Evolutionary conservation across 2,113 vertebrate species (phyloP), one percentile per base, ranked within the genome.

Genomic region (Rhinopomastus cyanomelas): DNA sequence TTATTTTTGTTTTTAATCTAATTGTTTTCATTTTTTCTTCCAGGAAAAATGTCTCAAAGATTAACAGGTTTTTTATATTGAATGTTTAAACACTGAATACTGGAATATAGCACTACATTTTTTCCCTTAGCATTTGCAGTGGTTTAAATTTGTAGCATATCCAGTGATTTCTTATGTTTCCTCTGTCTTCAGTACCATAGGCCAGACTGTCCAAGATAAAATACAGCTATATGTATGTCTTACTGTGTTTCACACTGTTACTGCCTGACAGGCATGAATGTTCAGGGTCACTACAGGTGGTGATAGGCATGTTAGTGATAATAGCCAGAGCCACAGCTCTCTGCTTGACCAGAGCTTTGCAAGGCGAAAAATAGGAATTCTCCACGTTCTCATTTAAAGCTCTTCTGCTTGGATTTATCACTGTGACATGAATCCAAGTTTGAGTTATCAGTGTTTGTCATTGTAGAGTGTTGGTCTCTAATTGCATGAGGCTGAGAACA

Each of bases 331-430:
- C 62, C 71, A 88, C 69, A 66, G 62, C 83, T 93, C 53, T 61
- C 46, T 91, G n/a, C 81, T 88, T 84, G 84, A 79, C 86, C 68
- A 81, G 69, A 93, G 86, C 75, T 95, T 95, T 94, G 88, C 81
- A 78, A 66, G 78, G 92, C 93, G 90, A 55, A 46, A 49, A 73
- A 92, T 62, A 88, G 59, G 71, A 88, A 82, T 93, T 93, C 88
- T 92, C 60, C 90, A 78, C 74, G 85, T 95, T 73, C 83, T 85
- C 91, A 55, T n/a, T 88, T 90, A 87, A 90, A 94, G 67, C 62
- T 82, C 55, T 82, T 83, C 71, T 91, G 83, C 81, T 95, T 88
- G 62, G 55, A 90, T 91, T 86, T 90, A 88, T 55, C 62, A 32
- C 37, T 73, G 42, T 90, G 86, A 76, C 78, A 21, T 66, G 81